These are phyloP conservation scores for Pomacea maculata DNA, from an alignment of 1,140 invertebrate species.

Conservation along the genomic window DNA sequence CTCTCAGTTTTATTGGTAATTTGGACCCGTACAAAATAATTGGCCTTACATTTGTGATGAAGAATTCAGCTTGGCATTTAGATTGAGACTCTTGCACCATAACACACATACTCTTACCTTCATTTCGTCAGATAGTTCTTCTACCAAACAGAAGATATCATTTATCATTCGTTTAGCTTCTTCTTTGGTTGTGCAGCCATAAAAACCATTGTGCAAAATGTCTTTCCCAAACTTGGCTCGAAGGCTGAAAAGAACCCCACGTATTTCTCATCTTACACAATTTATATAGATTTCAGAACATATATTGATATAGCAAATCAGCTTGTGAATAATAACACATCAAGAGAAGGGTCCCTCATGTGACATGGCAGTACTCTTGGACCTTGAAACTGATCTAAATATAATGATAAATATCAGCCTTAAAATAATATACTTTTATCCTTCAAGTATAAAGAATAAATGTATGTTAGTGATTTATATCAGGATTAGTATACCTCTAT, in stretches of 20 bases:
- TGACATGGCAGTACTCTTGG: too few species aligned
- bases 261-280: background rate
- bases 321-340: too few species aligned
- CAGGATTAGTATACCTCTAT: too few species aligned
- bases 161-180: conserved; percentile 53
- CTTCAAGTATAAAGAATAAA: background rate
- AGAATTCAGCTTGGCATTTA: too few species aligned
- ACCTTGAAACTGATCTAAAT: background rate
- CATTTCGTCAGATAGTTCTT: conserved; percentile 56
- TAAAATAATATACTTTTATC: background rate
- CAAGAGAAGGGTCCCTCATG: too few species aligned
- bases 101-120: background rate
- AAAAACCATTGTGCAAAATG: conserved; percentile 60
- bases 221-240: conserved; percentile 59
- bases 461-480: too few species aligned
- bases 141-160: conserved; percentile 60
- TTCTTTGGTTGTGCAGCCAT: conserved; percentile 53
- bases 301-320: too few species aligned
- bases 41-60: too few species aligned
- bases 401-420: background rate
- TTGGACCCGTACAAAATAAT: too few species aligned
- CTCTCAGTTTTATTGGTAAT: too few species aligned
- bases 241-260: conserved; percentile 43
- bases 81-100: too few species aligned
- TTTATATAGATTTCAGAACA: background rate